A percentile compares a stretch with the other conserved stretches of the same genome.
Conservation (phyloP, 1,140 invertebrate species). For the Drosophila rufa region DNA sequence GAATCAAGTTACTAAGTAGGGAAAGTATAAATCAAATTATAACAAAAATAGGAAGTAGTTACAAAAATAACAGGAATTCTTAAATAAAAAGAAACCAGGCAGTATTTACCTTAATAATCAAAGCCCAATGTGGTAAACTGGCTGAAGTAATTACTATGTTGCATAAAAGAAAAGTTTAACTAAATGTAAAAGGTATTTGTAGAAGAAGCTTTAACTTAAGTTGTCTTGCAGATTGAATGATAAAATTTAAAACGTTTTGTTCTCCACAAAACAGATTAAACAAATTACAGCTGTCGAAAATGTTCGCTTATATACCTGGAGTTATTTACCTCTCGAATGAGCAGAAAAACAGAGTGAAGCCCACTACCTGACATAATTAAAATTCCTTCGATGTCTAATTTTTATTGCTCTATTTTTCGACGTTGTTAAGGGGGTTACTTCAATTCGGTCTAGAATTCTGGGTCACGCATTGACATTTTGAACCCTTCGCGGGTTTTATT, state of each 20-base stretch:
- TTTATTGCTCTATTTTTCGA: conserved; percentile 17
- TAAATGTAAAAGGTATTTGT: too few species aligned
- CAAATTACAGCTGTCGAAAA: conserved; percentile 32
- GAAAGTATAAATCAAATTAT: background rate
- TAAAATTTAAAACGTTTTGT: background rate
- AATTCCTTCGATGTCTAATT: background rate
- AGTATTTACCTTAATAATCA: background rate
- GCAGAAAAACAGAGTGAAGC: background rate
- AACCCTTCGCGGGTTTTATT: background rate
- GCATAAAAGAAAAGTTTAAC: too few species aligned
- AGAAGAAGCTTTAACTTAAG: background rate
- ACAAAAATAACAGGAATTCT: background rate
- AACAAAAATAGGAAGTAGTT: background rate
- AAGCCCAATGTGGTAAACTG: too few species aligned
- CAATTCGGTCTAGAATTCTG: background rate
- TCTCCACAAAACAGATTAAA: background rate
- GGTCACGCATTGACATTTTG: background rate
- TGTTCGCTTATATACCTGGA: conserved; percentile 16
- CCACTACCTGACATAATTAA: conserved; percentile 11
- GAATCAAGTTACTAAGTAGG: background rate
- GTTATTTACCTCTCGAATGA: conserved; percentile 1
- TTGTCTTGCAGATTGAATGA: background rate
- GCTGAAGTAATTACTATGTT: too few species aligned
- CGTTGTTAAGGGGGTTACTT: background rate
- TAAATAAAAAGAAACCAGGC: background rate